Evolutionary conservation across 2,888 invertebrate species (phyloP).

Genomic region (Brenthis ino): DNA sequence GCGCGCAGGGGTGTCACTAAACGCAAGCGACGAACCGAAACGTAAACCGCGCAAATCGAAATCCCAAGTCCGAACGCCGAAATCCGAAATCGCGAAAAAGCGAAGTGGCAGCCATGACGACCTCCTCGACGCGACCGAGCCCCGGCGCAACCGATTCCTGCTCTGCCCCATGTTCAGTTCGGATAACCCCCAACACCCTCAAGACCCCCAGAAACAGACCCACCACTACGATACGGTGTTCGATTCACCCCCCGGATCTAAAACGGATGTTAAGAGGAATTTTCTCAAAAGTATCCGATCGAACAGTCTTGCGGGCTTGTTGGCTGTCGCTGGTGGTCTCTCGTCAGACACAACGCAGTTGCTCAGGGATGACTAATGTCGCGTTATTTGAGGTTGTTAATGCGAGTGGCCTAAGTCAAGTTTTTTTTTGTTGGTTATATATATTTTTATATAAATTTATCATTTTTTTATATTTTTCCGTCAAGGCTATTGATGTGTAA

Average conservation of each 20-base stretch:
- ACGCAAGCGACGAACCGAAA: conserved; percentile 44
- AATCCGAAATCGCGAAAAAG: conserved; percentile 52
- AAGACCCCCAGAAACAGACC: conserved; percentile 50
- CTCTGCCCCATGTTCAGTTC: conserved; percentile 80
- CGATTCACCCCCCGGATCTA: conserved; percentile 46
- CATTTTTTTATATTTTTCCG: too few relatives aligned
- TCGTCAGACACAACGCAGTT: conserved; percentile 64
- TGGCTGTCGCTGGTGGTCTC: conserved; percentile 55
- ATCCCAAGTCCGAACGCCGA: conserved; percentile 49
- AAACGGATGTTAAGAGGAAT: conserved; percentile 57
- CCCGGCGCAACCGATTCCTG: conserved; percentile 64
- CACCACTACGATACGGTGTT: conserved; percentile 78
- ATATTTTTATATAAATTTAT: too few relatives aligned
- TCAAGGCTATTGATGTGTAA: too few relatives aligned
- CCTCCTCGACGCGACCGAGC: conserved; percentile 57
- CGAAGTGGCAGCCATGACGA: conserved; percentile 71
- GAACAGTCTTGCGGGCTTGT: conserved; percentile 61
- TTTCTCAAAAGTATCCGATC: conserved; percentile 66
- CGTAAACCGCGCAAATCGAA: conserved; percentile 51
- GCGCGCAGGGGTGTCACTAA: conserved; percentile 39
- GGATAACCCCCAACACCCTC: conserved; percentile 51
- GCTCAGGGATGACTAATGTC: conserved; percentile 58
- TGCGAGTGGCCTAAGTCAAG: neutral
- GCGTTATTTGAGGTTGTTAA: neutral
- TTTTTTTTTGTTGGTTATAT: neutral